Evolutionary conservation across 2,797 vertebrate species (phyloP).

Genomic region (Mormyrus proboscirostris): DNA sequence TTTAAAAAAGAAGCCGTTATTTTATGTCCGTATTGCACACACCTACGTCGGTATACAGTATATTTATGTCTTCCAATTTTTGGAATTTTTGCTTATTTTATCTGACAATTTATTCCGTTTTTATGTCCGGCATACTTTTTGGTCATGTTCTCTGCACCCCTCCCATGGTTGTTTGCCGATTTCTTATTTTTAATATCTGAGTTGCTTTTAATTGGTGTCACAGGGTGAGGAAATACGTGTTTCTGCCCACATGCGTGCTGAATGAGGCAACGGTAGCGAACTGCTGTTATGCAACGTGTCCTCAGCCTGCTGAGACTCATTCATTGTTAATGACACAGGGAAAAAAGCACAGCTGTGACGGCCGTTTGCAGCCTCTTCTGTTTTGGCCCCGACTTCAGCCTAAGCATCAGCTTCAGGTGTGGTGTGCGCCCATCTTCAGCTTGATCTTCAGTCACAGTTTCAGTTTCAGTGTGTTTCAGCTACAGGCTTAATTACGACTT

Average conservation of each 20-base stretch:
- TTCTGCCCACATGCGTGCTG: background rate
- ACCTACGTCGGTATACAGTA: background rate
- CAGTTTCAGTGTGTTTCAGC: background rate
- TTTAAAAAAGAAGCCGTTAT: background rate
- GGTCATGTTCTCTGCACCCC: background rate
- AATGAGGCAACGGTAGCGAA: background rate
- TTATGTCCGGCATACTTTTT: background rate
- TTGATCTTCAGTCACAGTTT: background rate
- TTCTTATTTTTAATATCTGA: background rate
- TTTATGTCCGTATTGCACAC: background rate
- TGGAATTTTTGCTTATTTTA: background rate
- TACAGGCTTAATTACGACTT: background rate
- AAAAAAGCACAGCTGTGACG: background rate
- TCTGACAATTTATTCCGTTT: background rate
- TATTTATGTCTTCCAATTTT: background rate
- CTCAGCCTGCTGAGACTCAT: background rate
- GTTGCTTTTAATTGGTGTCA: conserved; percentile 2
- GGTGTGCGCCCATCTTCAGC: background rate
- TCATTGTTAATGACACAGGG: background rate
- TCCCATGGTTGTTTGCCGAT: background rate
- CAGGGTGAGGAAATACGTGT: background rate
- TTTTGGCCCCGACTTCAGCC: background rate
- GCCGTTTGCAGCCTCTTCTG: background rate
- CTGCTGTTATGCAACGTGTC: background rate
- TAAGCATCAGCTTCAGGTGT: background rate